Evolutionary conservation across 2,797 vertebrate species (phyloP).

Genomic region (Hoplostethus atlanticus): DNA sequence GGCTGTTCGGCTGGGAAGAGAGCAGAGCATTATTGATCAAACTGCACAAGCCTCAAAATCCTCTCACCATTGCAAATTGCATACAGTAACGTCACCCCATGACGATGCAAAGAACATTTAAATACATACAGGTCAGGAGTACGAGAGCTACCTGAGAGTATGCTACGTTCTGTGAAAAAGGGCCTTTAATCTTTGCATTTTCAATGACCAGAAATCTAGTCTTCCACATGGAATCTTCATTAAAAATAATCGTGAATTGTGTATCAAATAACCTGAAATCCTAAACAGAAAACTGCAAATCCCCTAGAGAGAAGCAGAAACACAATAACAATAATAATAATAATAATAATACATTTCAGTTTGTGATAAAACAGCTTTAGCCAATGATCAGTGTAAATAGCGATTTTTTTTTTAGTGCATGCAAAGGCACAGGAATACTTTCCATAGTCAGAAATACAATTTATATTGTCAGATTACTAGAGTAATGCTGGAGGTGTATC

Average conservation of each 20-base stretch:
- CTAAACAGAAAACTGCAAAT: too few species aligned
- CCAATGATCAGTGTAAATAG: too few species aligned
- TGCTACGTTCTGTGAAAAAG: neutral
- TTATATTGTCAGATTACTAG: neutral
- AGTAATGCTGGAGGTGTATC: neutral
- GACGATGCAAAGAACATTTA: neutral
- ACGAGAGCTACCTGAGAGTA: neutral
- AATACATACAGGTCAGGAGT: neutral
- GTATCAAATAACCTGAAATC: too few species aligned
- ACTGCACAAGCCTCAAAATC: neutral
- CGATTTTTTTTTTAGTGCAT: too few species aligned
- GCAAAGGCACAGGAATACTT: neutral
- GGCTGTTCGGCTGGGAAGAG: conserved; percentile 86
- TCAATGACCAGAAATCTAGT: too few species aligned
- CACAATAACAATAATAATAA: too few species aligned
- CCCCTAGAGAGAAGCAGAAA: too few species aligned
- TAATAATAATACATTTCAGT: too few species aligned
- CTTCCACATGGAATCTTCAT: too few species aligned
- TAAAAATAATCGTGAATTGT: too few species aligned
- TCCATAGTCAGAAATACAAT: neutral
- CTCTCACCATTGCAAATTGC: conserved; percentile 16
- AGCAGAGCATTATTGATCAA: neutral
- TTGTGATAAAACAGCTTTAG: too few species aligned
- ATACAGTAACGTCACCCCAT: neutral
- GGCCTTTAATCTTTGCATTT: neutral